Percentiles rank a stretch among this genome's conserved stretches.
Evolutionary conservation across 2,888 invertebrate genomes (phyloP).

Genomic region (Eledona agricola): DNA sequence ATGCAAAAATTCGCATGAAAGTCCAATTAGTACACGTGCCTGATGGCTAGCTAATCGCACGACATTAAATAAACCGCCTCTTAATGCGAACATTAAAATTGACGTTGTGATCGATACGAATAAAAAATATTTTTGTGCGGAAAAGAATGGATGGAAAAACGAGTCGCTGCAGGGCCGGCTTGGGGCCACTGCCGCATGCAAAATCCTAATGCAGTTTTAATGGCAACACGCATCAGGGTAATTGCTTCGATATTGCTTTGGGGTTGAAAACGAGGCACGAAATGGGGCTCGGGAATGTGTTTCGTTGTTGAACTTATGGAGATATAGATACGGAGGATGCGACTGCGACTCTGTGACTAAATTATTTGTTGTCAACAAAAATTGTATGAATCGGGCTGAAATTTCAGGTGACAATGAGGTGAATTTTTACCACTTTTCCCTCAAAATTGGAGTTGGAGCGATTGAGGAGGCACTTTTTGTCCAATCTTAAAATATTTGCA

Average conservation of each 20-base stretch:
- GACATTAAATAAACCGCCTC: slow-evolving; percentile 30
- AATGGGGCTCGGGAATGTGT: too few species aligned
- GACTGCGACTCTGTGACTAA: too few species aligned
- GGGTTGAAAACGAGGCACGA: too few species aligned
- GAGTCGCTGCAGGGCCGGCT: slow-evolving; percentile 29
- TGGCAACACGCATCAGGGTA: slow-evolving; percentile 30
- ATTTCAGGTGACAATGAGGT: too few species aligned
- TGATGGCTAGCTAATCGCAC: slow-evolving; percentile 24
- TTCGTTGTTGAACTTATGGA: too few species aligned
- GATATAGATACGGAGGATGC: too few species aligned
- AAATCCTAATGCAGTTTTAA: slow-evolving; percentile 35
- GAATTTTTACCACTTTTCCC: too few species aligned
- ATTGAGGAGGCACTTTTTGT: too few species aligned
- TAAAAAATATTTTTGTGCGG: slow-evolving; percentile 7
- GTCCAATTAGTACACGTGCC: slow-evolving; percentile 17
- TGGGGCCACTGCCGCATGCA: slow-evolving; percentile 14
- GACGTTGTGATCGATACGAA: slow-evolving; percentile 20
- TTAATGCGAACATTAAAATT: slow-evolving; percentile 28
- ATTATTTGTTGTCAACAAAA: too few species aligned
- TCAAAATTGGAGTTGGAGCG: too few species aligned
- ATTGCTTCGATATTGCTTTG: slow-evolving; percentile 27
- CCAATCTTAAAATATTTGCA: too few species aligned
- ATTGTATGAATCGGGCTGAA: too few species aligned
- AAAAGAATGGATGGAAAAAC: slow-evolving; percentile 19
- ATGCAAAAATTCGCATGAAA: slow-evolving; percentile 28